These are phyloP conservation scores for Drosophila meridiana DNA, from an alignment of 2,888 invertebrate genomes.

Conservation along the genomic window DNA sequence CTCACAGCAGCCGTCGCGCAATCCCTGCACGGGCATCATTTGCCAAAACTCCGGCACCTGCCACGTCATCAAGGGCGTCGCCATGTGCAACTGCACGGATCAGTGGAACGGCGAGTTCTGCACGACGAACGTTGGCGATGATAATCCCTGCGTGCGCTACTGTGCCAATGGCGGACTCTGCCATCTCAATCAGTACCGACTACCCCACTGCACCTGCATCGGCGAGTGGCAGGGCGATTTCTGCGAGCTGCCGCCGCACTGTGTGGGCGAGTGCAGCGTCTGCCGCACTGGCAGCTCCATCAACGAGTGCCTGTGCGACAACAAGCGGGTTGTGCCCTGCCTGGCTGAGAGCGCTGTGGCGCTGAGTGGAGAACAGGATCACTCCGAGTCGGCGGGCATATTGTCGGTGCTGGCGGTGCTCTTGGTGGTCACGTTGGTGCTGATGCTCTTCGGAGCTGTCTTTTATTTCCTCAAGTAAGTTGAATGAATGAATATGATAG, in stretches of 20 bases:
- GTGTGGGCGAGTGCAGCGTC: slow-evolving; percentile 82
- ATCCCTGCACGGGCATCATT: slow-evolving; percentile 84
- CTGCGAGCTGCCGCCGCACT: slow-evolving; percentile 86
- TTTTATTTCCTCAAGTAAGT: slow-evolving; percentile 85
- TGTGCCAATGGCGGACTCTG: slow-evolving; percentile 88
- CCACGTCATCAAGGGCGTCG: slow-evolving; percentile 84
- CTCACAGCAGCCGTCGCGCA: slow-evolving; percentile 75
- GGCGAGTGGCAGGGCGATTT: slow-evolving; percentile 87
- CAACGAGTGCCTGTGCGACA: slow-evolving; percentile 83
- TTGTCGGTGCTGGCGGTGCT: slow-evolving; percentile 82
- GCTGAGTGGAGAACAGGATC: slow-evolving; percentile 73
- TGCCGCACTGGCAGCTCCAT: slow-evolving; percentile 84
- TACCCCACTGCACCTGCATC: slow-evolving; percentile 87
- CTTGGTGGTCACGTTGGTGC: slow-evolving; percentile 76
- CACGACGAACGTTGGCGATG: slow-evolving; percentile 87
- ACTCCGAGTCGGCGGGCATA: slow-evolving; percentile 66
- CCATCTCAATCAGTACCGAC: slow-evolving; percentile 85
- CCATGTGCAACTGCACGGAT: slow-evolving; percentile 87
- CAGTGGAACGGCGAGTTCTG: slow-evolving; percentile 87
- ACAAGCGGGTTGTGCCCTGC: slow-evolving; percentile 82
- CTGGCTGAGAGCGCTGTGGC: slow-evolving; percentile 84
- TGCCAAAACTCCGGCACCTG: slow-evolving; percentile 87
- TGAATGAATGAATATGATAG: accelerated
- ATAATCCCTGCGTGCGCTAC: slow-evolving; percentile 87
- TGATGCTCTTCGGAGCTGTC: slow-evolving; percentile 82